Evolutionary conservation across 2,797 vertebrate genomes (phyloP), one percentile per base, ranked within the genome.

Genomic region (Galago senegalensis): DNA sequence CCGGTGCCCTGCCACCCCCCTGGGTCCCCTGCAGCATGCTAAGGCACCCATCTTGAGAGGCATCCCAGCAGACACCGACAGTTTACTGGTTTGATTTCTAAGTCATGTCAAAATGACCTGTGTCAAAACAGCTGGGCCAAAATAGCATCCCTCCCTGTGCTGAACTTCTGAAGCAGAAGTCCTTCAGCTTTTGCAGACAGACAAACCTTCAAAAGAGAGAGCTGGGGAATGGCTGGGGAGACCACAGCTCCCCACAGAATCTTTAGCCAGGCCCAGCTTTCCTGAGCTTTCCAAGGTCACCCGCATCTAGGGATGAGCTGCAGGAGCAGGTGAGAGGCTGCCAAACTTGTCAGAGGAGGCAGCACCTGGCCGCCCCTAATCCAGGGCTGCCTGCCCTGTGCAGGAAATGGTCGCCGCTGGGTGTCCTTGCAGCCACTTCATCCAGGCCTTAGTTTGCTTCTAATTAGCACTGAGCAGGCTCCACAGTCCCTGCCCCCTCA

Each of bases 361-460:
- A 91, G 96, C 97, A 97, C 95, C 97, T 97, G 95, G 93, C 94
- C 0, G 60, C 61, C 70, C 85, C 91, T 93, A 61, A 21, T 83
- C 83, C 79, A 63, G 79, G 92, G 86, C 96, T 69, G 60, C 92
- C 75, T 21, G 34, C 92, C 88, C 95, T 65, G 79, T 20, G 79
- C 92, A 94, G 94, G 97, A 96, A 96, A 81, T 56, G 53, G 93
- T 87, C 94, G 84, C 97, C 4, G 75, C 95, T 95, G 97, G 88
- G 97, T 14, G 72, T 88, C 84, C 91, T 73, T 82, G 76, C 58
- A 90, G 96, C 43, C 76, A 10, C 91, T 96, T 70, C 89, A 89
- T 92, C 90, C 96, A 91, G 92, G 88, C 37, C 87, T 84, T 46
- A 8, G 7, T 61, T 87, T 49, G 79, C 88, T 95, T 76, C 72